Conservation (phyloP, 2,797 vertebrate species). For the Helicolenus hilgendorfi region DNA sequence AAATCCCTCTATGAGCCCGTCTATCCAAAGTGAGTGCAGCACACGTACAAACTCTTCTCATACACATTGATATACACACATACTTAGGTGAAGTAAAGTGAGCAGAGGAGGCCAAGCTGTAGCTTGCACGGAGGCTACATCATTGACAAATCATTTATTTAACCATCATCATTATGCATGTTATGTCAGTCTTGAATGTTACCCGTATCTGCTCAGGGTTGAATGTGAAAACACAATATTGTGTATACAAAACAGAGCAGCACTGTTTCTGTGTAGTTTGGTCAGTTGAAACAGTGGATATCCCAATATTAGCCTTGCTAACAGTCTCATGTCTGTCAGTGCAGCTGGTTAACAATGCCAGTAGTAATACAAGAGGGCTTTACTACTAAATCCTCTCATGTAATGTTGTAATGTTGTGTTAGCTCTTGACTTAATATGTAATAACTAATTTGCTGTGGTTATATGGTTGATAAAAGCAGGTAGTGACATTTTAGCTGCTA, state of each 20-base stretch:
- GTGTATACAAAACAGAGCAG: not conserved
- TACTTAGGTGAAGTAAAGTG: not conserved
- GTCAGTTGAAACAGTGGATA: not conserved
- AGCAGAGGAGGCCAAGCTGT: not conserved
- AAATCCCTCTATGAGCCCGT: slow-evolving; percentile 96
- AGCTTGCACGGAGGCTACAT: not conserved
- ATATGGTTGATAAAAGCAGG: not conserved
- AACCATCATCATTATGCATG: not conserved
- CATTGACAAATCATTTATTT: not conserved
- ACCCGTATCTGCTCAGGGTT: not conserved
- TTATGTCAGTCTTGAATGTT: not conserved
- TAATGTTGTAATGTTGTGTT: not conserved
- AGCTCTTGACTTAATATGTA: not conserved
- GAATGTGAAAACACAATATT: not conserved
- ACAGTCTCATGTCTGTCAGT: not conserved
- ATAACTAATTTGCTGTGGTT: not conserved
- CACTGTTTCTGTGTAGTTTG: not conserved
- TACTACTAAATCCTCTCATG: not conserved
- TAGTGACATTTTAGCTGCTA: not conserved
- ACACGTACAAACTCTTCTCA: not conserved
- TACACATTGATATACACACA: not conserved
- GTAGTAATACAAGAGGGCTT: not conserved
- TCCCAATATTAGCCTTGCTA: not conserved
- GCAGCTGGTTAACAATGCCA: not conserved
- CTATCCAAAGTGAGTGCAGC: slow-evolving; percentile 95